Conservation (phyloP, 2,888 invertebrate genomes). For the Norana najaformis region DNA sequence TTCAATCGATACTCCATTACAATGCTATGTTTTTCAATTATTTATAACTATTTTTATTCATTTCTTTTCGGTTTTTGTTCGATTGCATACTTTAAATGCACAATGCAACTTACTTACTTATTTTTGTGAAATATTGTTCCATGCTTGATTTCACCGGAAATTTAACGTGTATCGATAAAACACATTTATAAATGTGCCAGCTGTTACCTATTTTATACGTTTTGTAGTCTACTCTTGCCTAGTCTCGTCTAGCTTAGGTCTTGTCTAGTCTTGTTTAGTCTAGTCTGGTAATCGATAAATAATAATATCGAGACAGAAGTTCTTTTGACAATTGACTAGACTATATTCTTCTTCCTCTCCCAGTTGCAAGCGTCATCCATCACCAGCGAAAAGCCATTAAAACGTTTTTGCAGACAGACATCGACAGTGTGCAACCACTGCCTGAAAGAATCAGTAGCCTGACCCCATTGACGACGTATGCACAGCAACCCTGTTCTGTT, state of each 20-base stretch:
- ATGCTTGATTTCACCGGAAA: background rate
- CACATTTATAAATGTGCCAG: background rate
- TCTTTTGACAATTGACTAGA: background rate
- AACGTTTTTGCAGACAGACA: too few relatives aligned
- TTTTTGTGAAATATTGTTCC: background rate
- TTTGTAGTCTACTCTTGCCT: too few relatives aligned
- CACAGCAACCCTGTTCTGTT: too few relatives aligned
- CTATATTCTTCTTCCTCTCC: too few relatives aligned
- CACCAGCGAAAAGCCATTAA: too few relatives aligned
- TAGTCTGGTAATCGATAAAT: background rate
- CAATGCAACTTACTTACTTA: background rate
- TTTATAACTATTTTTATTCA: background rate
- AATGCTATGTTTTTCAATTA: too few relatives aligned
- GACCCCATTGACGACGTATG: too few relatives aligned
- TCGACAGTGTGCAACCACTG: too few relatives aligned
- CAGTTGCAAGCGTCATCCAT: too few relatives aligned
- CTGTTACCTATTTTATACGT: background rate
- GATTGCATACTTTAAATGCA: background rate
- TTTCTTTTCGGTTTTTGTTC: background rate
- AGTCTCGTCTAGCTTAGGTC: background rate
- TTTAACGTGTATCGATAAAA: background rate
- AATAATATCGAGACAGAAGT: slow-evolving; percentile 3
- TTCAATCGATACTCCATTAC: too few relatives aligned
- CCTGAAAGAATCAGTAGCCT: too few relatives aligned
- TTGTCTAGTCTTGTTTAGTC: background rate